Evolutionary conservation across 2,888 invertebrate genomes (phyloP), one percentile per base, ranked within the genome.

Genomic region (Muschampia plurimacula): DNA sequence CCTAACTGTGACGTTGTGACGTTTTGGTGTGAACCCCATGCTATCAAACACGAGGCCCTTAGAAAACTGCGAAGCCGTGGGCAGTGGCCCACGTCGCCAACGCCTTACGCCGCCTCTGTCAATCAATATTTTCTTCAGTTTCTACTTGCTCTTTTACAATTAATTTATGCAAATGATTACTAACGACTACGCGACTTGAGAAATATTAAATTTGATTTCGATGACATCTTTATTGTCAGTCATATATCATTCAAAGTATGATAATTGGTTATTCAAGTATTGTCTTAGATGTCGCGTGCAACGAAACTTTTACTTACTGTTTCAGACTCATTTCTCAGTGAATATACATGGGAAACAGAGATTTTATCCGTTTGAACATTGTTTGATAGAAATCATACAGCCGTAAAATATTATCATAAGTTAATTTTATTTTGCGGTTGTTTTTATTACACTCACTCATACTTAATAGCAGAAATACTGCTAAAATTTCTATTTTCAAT

Each of bases 361-460:
- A 72, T 71, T 60, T 66, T 72, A 72, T 72, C 71, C 60, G 60
- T 49, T 59, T 49, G 46, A 66, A 66, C 66, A 71, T 71, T 71
- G 65, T 66, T 66, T 12, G 70, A 59, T 65, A 70, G 57, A 69
- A 69, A 69, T 62, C 69, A 62, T 69, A 69, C 59, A 67, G 41
- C 7, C 44, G 8, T 59, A 46, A 60, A 59, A 44, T 44, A 41
- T 44, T 41, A 59, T 59, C 12, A 57, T 13, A 59, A 59, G 13
- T 57, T 22, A 36, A n/a, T 52, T 36, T 36, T 9, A 60, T 10
- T 60, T 55, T 36, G 13, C 13, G n/a, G n/a, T 13, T 2, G 9
- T 28, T 60, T 60, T 60, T 36, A 59, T 15, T 6, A 13, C 32
- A 32, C 32, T 32, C 1, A 32, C 32, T 32, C 32, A 32, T 32